Percentiles rank a stretch among this genome's conserved stretches.
Evolutionary conservation across 2,797 vertebrate species (phyloP).

Genomic region (Thripadectes ignobilis): DNA sequence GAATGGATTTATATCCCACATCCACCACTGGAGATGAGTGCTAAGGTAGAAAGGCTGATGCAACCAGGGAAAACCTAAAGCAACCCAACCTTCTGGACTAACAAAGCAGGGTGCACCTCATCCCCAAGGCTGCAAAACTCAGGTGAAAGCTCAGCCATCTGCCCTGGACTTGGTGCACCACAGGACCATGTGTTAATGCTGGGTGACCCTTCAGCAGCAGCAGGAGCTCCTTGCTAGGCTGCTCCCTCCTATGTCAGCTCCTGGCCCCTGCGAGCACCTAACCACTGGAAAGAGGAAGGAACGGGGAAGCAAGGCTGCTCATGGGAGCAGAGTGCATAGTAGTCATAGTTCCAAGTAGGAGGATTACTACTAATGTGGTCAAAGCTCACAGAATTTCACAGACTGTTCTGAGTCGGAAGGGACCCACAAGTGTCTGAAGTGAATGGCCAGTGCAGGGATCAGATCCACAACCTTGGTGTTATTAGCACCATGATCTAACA

Average conservation of each 20-base stretch:
- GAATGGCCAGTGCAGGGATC: background rate
- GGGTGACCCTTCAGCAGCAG: background rate
- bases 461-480: background rate
- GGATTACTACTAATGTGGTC: background rate
- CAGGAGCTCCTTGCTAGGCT: background rate
- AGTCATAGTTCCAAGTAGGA: background rate
- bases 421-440: background rate
- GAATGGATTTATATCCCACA: background rate
- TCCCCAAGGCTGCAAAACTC: background rate
- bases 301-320: background rate
- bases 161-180: background rate
- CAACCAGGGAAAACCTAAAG: background rate
- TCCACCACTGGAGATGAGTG: background rate
- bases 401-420: background rate
- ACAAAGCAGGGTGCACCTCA: background rate
- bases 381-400: background rate
- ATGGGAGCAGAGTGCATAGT: fast-evolving
- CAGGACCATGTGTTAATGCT: fast-evolving
- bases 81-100: background rate
- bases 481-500: background rate
- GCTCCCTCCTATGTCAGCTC: fast-evolving
- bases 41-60: background rate
- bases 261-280: background rate
- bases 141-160: background rate
- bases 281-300: background rate